Evolutionary conservation across 2,888 invertebrate species (phyloP).

Genomic region (Lordiphosa andalusiaca): DNA sequence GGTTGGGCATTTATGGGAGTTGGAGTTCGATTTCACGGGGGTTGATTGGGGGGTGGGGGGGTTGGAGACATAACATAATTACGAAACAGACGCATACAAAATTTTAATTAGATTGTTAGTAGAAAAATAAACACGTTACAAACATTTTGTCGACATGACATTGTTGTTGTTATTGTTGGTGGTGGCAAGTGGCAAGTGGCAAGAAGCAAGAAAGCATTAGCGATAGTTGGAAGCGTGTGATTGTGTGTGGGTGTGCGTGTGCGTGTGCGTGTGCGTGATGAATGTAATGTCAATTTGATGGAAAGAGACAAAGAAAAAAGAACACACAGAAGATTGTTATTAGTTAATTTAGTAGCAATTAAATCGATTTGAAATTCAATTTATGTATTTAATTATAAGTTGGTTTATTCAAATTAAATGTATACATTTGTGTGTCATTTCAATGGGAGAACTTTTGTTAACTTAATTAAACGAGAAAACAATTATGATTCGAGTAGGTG

Average conservation of each 20-base stretch:
- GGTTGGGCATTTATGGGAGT: constrained; percentile 7
- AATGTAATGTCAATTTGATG: constrained; percentile 53
- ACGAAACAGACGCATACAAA: constrained; percentile 45
- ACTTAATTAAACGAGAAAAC: constrained; percentile 9
- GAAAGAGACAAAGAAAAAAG: constrained; percentile 74
- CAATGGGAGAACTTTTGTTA: background rate
- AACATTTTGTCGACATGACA: constrained; percentile 40
- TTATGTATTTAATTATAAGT: constrained; percentile 22
- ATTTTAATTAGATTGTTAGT: constrained; percentile 41
- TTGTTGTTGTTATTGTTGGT: constrained; percentile 22
- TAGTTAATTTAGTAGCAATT: constrained; percentile 49
- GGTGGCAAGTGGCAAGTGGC: constrained; percentile 13
- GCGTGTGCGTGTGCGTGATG: constrained; percentile 24
- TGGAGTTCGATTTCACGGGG: constrained; percentile 15
- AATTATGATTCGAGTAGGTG: background rate
- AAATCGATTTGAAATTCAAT: constrained; percentile 29
- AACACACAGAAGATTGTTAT: constrained; percentile 61
- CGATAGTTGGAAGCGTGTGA: constrained; percentile 12
- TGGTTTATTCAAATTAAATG: constrained; percentile 16
- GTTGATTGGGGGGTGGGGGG: constrained; percentile 17
- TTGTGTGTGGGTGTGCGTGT: constrained; percentile 10
- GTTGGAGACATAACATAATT: constrained; percentile 40
- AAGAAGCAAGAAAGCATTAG: constrained; percentile 11
- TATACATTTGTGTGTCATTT: constrained; percentile 12
- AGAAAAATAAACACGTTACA: constrained; percentile 49